Conservation (phyloP, 2,797 vertebrate genomes). For the Pelobates cultripes region DNA sequence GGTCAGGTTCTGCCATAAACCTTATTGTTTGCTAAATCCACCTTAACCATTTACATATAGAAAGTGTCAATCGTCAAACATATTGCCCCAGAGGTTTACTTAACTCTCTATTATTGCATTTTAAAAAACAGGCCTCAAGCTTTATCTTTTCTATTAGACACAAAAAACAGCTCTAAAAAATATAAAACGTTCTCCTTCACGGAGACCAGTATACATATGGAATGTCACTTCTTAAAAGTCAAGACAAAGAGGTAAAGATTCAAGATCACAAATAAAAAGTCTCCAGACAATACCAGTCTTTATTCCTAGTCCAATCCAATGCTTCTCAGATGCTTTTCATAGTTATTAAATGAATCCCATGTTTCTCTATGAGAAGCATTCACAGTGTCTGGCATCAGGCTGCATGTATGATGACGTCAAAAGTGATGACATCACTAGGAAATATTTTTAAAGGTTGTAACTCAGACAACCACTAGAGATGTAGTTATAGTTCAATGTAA, state of each 20-base stretch:
- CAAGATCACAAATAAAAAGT: not conserved
- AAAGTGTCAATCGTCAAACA: constrained; percentile 6
- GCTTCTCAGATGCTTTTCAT: no score
- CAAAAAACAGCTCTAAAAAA: not conserved
- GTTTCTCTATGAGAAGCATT: no score
- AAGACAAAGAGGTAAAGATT: not conserved
- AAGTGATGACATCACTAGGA: no score
- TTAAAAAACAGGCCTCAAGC: not conserved
- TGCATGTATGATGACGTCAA: no score
- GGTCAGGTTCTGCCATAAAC: constrained; percentile 7
- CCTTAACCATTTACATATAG: constrained; percentile 11
- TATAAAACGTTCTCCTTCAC: not conserved
- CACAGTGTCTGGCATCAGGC: no score
- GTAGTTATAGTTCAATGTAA: no score
- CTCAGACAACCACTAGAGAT: no score
- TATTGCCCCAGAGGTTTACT: not conserved
- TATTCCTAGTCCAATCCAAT: not conserved
- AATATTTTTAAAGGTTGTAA: no score
- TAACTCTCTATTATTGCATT: not conserved
- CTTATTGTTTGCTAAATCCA: constrained; percentile 4
- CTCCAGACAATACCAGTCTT: not conserved
- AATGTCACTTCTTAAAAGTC: not conserved
- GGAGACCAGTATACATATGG: not conserved
- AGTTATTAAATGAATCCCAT: no score
- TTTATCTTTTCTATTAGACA: not conserved